Evolutionary conservation across 1,140 invertebrate species (phyloP).

Genomic region (Bombus turneri): DNA sequence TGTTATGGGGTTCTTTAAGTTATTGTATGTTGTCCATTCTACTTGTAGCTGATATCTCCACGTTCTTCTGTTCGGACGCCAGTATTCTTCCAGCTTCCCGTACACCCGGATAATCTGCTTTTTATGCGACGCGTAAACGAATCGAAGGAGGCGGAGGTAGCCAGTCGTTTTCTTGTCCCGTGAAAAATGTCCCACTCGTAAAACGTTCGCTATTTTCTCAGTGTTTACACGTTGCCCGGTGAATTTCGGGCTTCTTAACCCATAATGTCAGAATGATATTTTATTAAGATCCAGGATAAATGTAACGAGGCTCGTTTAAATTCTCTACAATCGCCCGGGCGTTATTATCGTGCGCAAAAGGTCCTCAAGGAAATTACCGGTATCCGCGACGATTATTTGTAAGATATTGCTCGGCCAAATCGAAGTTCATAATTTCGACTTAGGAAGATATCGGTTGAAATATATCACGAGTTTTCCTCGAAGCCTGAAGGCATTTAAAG

Average conservation of each 20-base stretch:
- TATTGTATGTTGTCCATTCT: conserved; percentile 6
- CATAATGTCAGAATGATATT: conserved; percentile 58
- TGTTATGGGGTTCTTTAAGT: not conserved
- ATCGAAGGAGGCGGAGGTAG: conserved; percentile 40
- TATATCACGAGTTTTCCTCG: not conserved
- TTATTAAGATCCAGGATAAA: conserved; percentile 55
- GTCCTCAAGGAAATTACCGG: not conserved
- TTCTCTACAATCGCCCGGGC: not conserved
- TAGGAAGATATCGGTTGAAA: not conserved
- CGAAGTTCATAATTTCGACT: not conserved
- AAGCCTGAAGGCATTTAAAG: not conserved
- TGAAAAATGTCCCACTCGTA: conserved; percentile 62
- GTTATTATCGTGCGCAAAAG: not conserved
- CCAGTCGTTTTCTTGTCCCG: conserved; percentile 49
- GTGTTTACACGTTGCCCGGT: conserved; percentile 37
- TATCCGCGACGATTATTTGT: conserved; percentile 22
- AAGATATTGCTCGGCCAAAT: not conserved
- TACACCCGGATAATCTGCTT: conserved; percentile 52
- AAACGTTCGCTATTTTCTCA: conserved; percentile 52
- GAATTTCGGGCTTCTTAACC: conserved; percentile 58
- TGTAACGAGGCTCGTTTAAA: conserved; percentile 56
- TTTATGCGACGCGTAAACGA: conserved; percentile 57
- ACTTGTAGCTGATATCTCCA: conserved; percentile 32
- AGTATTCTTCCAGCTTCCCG: conserved; percentile 5
- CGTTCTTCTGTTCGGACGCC: conserved; percentile 5